Evolutionary conservation across 2,888 invertebrate genomes (phyloP).

Genomic region (Scaptodrosophila latifasciaeformis): DNA sequence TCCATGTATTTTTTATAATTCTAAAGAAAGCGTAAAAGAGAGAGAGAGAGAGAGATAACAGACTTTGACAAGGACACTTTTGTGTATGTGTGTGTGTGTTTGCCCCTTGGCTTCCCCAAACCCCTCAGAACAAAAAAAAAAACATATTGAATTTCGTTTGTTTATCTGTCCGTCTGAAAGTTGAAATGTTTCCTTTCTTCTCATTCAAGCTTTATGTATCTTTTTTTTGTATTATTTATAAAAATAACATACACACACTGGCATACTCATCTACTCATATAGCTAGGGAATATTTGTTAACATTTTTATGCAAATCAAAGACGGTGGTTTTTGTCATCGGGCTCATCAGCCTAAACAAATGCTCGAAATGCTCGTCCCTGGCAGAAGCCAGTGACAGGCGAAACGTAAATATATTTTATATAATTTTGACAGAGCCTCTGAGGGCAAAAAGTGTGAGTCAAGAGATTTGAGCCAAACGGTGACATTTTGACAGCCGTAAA

Average conservation of each 20-base stretch:
- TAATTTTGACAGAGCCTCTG: constrained; percentile 5
- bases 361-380: not conserved
- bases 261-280: too few relatives aligned
- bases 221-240: constrained; percentile 20
- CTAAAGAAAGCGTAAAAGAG: not conserved
- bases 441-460: not conserved
- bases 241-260: too few relatives aligned
- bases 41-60: not conserved
- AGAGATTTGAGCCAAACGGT: too few relatives aligned
- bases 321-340: constrained; percentile 8
- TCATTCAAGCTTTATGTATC: constrained; percentile 17
- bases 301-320: constrained; percentile 62
- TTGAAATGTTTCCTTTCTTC: constrained; percentile 19
- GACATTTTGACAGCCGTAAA: constrained; percentile 61
- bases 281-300: constrained; percentile 60
- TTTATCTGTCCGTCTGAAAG: constrained; percentile 6
- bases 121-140: constrained; percentile 13
- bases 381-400: not conserved
- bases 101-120: not conserved
- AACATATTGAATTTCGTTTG: constrained; percentile 54
- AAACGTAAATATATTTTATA: not conserved
- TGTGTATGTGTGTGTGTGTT: constrained; percentile 29
- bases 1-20: constrained; percentile 55
- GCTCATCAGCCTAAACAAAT: constrained; percentile 7
- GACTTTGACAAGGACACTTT: constrained; percentile 38